A percentile compares a stretch with the other conserved stretches of the same genome.
Conservation (phyloP, 2,888 invertebrate species). For the Mellilla xanthometata region DNA sequence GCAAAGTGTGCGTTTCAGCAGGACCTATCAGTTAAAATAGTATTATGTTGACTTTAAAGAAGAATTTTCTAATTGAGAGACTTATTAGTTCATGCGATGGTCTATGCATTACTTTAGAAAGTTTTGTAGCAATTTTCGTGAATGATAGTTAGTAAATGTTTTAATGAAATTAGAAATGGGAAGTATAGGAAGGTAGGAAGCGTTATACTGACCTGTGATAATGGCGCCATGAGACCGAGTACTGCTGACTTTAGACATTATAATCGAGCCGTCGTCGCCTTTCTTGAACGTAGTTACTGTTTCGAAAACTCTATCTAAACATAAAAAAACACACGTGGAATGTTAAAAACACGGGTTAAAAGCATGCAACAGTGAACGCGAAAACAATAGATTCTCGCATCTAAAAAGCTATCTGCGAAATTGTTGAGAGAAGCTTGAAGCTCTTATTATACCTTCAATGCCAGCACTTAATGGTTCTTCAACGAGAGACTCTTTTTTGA, state of each 20-base stretch:
- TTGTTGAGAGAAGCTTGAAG: conserved; percentile 63
- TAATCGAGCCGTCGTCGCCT: conserved; percentile 70
- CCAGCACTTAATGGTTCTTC: conserved; percentile 77
- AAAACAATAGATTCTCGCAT: conserved; percentile 56
- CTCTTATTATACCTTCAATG: conserved; percentile 73
- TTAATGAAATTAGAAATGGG: conserved; percentile 44
- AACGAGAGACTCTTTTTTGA: conserved; percentile 62
- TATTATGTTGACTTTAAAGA: conserved; percentile 59
- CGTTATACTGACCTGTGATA: conserved; percentile 83
- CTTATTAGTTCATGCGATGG: conserved; percentile 50
- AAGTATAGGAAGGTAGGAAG: conserved; percentile 60
- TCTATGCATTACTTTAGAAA: conserved; percentile 42
- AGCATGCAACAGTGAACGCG: conserved; percentile 67
- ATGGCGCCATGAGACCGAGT: conserved; percentile 84
- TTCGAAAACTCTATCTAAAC: conserved; percentile 82
- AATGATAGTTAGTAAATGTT: conserved; percentile 27
- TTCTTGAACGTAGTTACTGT: conserved; percentile 80
- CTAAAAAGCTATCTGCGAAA: conserved; percentile 68
- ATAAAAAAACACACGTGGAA: conserved; percentile 77
- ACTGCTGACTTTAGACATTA: conserved; percentile 83
- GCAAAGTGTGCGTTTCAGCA: conserved; percentile 85
- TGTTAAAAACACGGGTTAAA: conserved; percentile 75
- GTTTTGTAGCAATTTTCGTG: conserved; percentile 39
- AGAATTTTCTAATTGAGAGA: conserved; percentile 34
- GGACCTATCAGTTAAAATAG: conserved; percentile 84